Evolutionary conservation across 2,888 invertebrate genomes (phyloP).

Genomic region (Phasia obesa): DNA sequence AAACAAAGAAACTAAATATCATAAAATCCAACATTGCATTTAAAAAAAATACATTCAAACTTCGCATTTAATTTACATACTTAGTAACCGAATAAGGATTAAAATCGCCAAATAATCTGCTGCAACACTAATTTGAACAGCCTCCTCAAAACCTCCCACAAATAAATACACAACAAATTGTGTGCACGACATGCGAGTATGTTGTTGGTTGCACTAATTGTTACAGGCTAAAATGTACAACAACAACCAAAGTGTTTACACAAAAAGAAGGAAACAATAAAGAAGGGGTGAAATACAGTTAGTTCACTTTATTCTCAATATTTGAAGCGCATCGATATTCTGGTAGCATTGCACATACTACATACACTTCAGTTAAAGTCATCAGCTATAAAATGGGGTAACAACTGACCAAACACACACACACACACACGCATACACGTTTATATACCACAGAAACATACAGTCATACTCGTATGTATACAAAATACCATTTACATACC

Average conservation of each 20-base stretch:
- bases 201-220: conserved; percentile 69
- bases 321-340: conserved; percentile 68
- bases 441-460: background rate
- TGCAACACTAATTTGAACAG: conserved; percentile 46
- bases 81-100: conserved; percentile 33
- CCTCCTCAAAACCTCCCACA: conserved; percentile 53
- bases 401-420: conserved; percentile 52
- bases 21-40: no score
- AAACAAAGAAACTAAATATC: no score
- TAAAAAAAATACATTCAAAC: background rate
- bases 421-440: background rate
- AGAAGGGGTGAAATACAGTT: conserved; percentile 56
- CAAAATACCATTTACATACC: conserved; percentile 25
- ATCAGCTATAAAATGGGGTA: conserved; percentile 34
- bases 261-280: background rate
- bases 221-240: conserved; percentile 65
- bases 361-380: conserved; percentile 18
- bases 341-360: conserved; percentile 49
- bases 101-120: conserved; percentile 1
- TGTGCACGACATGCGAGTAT: conserved; percentile 54
- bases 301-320: conserved; percentile 48
- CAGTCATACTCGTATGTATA: conserved; percentile 6
- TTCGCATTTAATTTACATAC: background rate
- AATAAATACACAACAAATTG: conserved; percentile 59
- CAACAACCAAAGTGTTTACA: conserved; percentile 36